phyloP scores from a whole-genome alignment of 92 coral and sea anemone genomes.

The Palythoa grandiflora region DNA sequence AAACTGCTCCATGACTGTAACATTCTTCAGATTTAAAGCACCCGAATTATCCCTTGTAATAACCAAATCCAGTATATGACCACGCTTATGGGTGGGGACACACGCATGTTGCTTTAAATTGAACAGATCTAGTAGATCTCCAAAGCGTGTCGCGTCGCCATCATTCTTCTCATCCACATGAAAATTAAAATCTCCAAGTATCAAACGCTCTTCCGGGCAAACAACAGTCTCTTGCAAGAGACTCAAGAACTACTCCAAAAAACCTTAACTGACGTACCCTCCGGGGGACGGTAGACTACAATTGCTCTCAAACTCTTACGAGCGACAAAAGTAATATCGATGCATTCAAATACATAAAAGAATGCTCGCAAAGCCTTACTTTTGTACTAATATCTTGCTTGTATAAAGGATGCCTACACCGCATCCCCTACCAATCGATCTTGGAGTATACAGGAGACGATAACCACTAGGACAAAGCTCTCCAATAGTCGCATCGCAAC shows the following conservation, averaged over 20 bases:
- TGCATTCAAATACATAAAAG: slow-evolving; percentile 41
- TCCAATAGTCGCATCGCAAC: slow-evolving; percentile 30
- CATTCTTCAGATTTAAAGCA: too few relatives aligned
- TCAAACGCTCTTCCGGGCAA: slow-evolving; percentile 44
- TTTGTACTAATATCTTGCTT: slow-evolving; percentile 45
- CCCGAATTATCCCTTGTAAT: too few relatives aligned
- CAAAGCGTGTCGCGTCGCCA: slow-evolving; percentile 33
- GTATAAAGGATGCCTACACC: slow-evolving; percentile 49
- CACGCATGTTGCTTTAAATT: background rate
- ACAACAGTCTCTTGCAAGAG: slow-evolving; percentile 28
- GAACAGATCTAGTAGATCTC: background rate
- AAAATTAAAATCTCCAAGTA: slow-evolving; percentile 43
- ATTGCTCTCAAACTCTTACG: slow-evolving; percentile 38
- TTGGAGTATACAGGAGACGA: slow-evolving; percentile 41
- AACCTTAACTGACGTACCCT: background rate
- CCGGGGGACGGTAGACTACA: background rate
- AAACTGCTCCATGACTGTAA: too few relatives aligned
- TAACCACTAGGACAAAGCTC: slow-evolving; percentile 55
- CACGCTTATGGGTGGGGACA: background rate
- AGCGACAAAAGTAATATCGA: slow-evolving; percentile 32
- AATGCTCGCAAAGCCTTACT: slow-evolving; percentile 32
- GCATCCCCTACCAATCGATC: slow-evolving; percentile 24
- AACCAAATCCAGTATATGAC: too few relatives aligned
- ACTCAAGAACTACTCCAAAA: background rate
- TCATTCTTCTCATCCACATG: slow-evolving; percentile 40